Base-by-base conservation (phyloP, 1,140 invertebrate genomes). In the Neodiprion fabricii region DNA sequence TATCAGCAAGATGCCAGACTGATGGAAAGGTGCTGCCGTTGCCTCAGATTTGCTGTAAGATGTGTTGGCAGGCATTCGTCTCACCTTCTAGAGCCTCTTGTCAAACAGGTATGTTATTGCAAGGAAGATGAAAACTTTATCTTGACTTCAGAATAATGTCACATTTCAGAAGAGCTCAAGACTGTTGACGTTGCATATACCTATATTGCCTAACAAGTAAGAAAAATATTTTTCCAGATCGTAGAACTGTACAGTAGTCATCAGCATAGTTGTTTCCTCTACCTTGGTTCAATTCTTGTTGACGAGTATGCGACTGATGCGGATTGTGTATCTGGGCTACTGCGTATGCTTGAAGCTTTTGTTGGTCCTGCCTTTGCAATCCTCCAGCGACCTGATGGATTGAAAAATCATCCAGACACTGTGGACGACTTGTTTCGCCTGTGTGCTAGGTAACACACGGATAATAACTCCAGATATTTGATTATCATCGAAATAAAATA, bases 341-440 rank as follows among this genome's bases (percentile, higher is more conserved):
- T 98, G 49, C 91, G 93, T 77, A 97, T 99, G 96, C 87, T 99
- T 78, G 91, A 95, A 88, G 95, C 94, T 65, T 94, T 98, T 82
- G 93, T 97, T 81, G 91, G 91, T 72, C 95, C 96, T 67, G 96
- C 97, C 53, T 97, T 99, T 85, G 88, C 90, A 67, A 85, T 97
- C 79, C 89, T 98, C 70, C 93, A 96, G 84, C 91, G 91, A 81
- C 88, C 90, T 72, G 91, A 92, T 76, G 95, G 96, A 1, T 87
- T 99, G 9, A 91, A 93, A 74, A 94, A 98, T 86, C 95, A 99
- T 90, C 98, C 98, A 0, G 98, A 99, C 80, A 99, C 97, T 0
- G 96, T 99, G 0, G 98, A 99, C 85, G 98, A 99, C 85, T 92
- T 99, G 73, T 99, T 99, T 85, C 90, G 98, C 68, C 90, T 99